Evolutionary conservation across 2,888 invertebrate genomes (phyloP).

Genomic region (Lasioglossum morio): DNA sequence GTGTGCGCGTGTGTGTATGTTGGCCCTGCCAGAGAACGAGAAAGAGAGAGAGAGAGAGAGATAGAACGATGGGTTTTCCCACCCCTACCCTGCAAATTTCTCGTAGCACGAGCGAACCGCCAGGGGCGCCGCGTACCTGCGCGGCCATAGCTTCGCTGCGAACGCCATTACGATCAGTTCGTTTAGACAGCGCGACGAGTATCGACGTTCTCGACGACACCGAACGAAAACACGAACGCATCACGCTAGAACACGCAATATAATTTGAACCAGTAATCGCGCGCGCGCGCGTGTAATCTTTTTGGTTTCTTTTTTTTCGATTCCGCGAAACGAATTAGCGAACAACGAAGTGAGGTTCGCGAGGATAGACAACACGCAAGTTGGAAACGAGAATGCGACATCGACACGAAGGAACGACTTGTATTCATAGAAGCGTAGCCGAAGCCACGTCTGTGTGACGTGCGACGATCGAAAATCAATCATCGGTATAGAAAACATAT

Average conservation of each 20-base stretch:
- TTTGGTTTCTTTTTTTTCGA: background rate
- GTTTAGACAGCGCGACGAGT: constrained; percentile 39
- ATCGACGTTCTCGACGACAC: constrained; percentile 11
- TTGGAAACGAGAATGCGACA: constrained; percentile 55
- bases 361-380: background rate
- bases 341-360: background rate
- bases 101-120: constrained; percentile 19
- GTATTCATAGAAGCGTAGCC: constrained; percentile 20
- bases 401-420: constrained; percentile 47
- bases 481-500: constrained; percentile 26
- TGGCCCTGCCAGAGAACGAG: constrained; percentile 66
- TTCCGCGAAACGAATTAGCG: background rate
- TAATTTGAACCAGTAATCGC: background rate
- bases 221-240: background rate
- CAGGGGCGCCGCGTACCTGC: constrained; percentile 48
- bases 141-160: constrained; percentile 38
- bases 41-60: too few relatives aligned
- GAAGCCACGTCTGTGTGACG: constrained; percentile 39
- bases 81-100: constrained; percentile 57
- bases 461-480: constrained; percentile 49
- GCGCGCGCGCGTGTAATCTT: background rate
- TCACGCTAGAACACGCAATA: background rate
- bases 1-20: constrained; percentile 53
- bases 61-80: constrained; percentile 77
- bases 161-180: constrained; percentile 47